These are phyloP conservation scores for Stegostoma tigrinum DNA, from an alignment of 2,113 vertebrate genomes.

Conservation along the genomic window DNA sequence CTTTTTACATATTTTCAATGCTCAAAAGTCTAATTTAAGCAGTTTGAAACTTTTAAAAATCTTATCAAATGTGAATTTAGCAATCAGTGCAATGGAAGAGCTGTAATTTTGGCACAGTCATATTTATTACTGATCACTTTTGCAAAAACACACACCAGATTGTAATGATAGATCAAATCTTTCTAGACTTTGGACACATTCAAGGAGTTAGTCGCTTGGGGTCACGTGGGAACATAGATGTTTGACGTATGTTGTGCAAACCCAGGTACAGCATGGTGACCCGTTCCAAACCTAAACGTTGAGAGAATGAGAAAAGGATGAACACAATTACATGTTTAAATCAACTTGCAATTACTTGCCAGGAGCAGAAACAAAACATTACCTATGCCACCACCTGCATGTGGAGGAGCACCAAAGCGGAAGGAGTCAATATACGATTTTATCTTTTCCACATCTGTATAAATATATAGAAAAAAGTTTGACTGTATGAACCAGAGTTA, in stretches of 20 bases:
- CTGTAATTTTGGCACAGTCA: neutral
- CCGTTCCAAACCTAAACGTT: slow-evolving; percentile 78
- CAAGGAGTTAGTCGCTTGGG: slow-evolving; percentile 92
- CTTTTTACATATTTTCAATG: neutral
- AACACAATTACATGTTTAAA: neutral
- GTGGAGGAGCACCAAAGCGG: slow-evolving; percentile 89
- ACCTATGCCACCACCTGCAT: slow-evolving; percentile 96
- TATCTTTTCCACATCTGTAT: slow-evolving; percentile 92
- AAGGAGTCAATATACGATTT: slow-evolving; percentile 96
- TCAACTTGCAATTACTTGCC: neutral
- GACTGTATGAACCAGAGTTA: neutral
- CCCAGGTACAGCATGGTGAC: slow-evolving; percentile 96
- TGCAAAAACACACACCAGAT: neutral
- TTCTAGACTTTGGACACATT: slow-evolving; percentile 38
- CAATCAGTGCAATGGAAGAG: neutral
- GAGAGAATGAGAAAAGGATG: slow-evolving; percentile 2
- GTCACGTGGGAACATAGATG: slow-evolving; percentile 97
- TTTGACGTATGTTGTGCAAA: slow-evolving; percentile 90
- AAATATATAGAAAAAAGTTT: slow-evolving; percentile 39
- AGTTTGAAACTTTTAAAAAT: neutral
- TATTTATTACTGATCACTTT: neutral
- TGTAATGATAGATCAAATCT: neutral
- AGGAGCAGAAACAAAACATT: slow-evolving; percentile 44
- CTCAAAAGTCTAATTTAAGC: neutral
- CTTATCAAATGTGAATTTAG: neutral